A percentile compares a stretch with the other conserved stretches of the same genome.
Conservation (phyloP, 2,888 invertebrate species). For the Cartodere bifasciata region DNA sequence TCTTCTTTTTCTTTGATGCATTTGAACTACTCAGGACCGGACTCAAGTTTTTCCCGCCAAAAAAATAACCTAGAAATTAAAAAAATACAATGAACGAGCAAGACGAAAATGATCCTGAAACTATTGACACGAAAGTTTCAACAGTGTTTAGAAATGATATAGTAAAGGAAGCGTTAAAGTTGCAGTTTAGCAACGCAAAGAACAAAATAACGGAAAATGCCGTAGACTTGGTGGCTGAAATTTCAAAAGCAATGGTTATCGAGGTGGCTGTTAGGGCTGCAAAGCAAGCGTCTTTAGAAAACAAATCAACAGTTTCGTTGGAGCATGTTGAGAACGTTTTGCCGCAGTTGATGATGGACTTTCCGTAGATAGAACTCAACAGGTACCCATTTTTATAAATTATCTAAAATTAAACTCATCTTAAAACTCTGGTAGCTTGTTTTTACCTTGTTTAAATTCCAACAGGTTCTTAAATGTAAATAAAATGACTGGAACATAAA, state of each 20-base stretch:
- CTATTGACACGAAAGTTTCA: neutral
- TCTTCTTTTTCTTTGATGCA: too few relatives aligned
- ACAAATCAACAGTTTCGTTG: constrained; percentile 36
- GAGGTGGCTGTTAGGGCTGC: constrained; percentile 43
- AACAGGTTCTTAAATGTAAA: too few relatives aligned
- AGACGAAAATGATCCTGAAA: neutral
- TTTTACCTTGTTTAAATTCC: too few relatives aligned
- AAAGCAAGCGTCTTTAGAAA: constrained; percentile 38
- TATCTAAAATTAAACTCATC: too few relatives aligned
- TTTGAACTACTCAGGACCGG: too few relatives aligned
- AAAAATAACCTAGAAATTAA: too few relatives aligned
- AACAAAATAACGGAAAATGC: constrained; percentile 43
- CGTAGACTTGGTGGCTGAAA: constrained; percentile 39
- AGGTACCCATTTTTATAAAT: too few relatives aligned
- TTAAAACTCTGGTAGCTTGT: too few relatives aligned
- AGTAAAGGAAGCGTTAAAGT: constrained; percentile 41
- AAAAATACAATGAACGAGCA: too few relatives aligned
- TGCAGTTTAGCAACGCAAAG: constrained; percentile 41
- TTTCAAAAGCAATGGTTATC: constrained; percentile 41
- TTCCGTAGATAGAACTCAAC: too few relatives aligned
- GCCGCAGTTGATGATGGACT: constrained; percentile 38
- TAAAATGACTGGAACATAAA: too few relatives aligned
- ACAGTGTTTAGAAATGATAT: constrained; percentile 32
- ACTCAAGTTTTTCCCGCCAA: too few relatives aligned
- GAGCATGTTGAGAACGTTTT: constrained; percentile 44